Base-by-base conservation (phyloP, 1,140 invertebrate genomes). In the Caerostris extrusa region DNA sequence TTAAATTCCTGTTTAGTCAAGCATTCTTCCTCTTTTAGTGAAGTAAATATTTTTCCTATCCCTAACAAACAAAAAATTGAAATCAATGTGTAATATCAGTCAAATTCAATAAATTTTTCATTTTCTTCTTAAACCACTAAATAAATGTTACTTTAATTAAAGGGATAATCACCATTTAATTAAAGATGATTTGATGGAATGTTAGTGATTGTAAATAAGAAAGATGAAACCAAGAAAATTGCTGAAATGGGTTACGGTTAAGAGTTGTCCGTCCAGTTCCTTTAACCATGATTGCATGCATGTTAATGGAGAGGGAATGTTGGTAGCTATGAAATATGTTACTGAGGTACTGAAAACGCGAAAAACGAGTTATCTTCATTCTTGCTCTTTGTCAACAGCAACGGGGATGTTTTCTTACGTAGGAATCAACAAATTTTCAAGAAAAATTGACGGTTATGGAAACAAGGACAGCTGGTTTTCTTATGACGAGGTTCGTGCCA, bases 291-390 rank as follows among this genome's bases (percentile, higher is more conserved):
- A 53, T 50, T 4, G 50, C 4, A 67, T 61, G 60, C 14, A 56
- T 50, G 56, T 50, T 77, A 53, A 77, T 77, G 71, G 71, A 77
- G 50, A 77, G 71, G 34, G 34, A 77, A 69, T 56, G n/a, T 56
- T 77, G 57, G 14, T 57, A 58, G 34, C 17, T 71, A 90, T 90
- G 67, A 56, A 90, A 57, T 34, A 57, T 50, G 12, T 19, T 50
- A 77, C 53, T 50, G 67, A n/a, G 3, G 8, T 50, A 34, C 34
- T 34, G 14, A 64, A 90, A 90, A 90, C 88, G 88, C 88, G 88
- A 90, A 90, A 90, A 90, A 90, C 88, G 88, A 90, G 88, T 90
- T 90, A 77, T 53, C 85, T 71, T 90, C 57, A 7, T 57, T 88
- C 61, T 88, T 50, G 71, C 34, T 77, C 71, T 77, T 77, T 77